A percentile compares a stretch with the other conserved stretches of the same genome.
Conservation (phyloP, 1,140 invertebrate genomes). For the Pantala flavescens region DNA sequence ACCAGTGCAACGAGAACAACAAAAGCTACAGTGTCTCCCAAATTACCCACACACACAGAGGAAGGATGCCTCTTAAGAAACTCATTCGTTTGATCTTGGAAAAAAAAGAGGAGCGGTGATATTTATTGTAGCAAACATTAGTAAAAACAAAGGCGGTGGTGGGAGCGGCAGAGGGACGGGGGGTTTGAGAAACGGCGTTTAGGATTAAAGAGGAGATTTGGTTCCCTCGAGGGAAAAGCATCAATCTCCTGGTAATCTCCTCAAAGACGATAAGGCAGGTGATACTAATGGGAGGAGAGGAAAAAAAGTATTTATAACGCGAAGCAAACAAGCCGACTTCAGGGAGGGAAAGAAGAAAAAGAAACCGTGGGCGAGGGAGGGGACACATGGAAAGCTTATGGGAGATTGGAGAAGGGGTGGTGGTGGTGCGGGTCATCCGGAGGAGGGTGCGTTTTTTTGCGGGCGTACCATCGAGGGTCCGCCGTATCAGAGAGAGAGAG, state of each 20-base stretch:
- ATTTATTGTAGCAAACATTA: not conserved
- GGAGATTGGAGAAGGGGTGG: too few relatives aligned
- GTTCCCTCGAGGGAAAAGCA: not conserved
- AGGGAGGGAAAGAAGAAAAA: not conserved
- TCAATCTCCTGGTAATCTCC: not conserved
- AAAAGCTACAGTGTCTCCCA: too few relatives aligned
- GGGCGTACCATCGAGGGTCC: too few relatives aligned
- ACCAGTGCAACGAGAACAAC: too few relatives aligned
- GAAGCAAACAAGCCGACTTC: not conserved
- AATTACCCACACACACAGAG: too few relatives aligned
- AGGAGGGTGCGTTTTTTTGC: too few relatives aligned
- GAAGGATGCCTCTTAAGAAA: too few relatives aligned
- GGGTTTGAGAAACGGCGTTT: not conserved
- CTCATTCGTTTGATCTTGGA: too few relatives aligned
- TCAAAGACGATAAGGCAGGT: constrained; percentile 8
- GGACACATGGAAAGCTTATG: not conserved
- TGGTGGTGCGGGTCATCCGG: too few relatives aligned
- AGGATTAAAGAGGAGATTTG: not conserved
- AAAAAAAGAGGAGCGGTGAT: not conserved
- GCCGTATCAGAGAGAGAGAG: too few relatives aligned
- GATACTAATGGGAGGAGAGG: not conserved
- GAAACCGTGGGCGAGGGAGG: not conserved
- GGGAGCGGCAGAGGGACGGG: not conserved
- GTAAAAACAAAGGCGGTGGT: not conserved
- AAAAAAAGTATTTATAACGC: constrained; percentile 4